Base-by-base conservation (phyloP, 1,140 invertebrate genomes). In the Bombyx mandarina region DNA sequence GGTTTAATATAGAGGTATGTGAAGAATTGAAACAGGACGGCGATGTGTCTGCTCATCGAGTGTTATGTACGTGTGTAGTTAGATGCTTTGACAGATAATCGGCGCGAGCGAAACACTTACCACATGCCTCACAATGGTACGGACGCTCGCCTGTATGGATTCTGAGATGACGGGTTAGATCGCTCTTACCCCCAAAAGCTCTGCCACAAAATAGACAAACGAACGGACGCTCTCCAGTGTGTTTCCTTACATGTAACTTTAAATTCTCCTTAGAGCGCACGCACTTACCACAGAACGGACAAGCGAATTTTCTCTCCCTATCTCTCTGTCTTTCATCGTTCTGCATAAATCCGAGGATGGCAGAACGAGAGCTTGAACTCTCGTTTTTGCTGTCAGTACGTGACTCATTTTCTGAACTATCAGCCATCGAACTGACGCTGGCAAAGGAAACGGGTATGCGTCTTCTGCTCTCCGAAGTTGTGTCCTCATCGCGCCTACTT, bases 71-170 rank as follows among this genome's bases (percentile, higher is more conserved):
- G 86, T 96, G 95, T 5, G 95, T 96, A 54, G 95, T 96, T 58
- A 96, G 90, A 81, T 96, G 95, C 84, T 96, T 96, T 61, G 94
- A 96, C n/a, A 96, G 90, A 71, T 96, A 96, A 75, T 96, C 95
- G 43, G 95, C 95, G 7, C 95, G 87, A 8, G 95, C 95, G 86
- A 97, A 97, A 77, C 94, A 96, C 78, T 96, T 96, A 63, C 95
- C 95, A 84, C 96, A 97, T 79, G 95, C 94, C 81, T 96, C 94
- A 84, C 95, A 97, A 73, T 95, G 96, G 81, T 94, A 97, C 50
- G 93, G 96, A 69, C 94, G 90, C 78, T 95, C 94, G 35, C 95
- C 95, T 0, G 95, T 96, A 80, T 96, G 95, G 54, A 96, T 96
- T 54, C 95, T 90, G 44, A 96, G 86, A 75, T 97, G 95, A 7